Evolutionary conservation across 2,113 vertebrate genomes (phyloP).

Genomic region (Sphyrna mokarran): DNA sequence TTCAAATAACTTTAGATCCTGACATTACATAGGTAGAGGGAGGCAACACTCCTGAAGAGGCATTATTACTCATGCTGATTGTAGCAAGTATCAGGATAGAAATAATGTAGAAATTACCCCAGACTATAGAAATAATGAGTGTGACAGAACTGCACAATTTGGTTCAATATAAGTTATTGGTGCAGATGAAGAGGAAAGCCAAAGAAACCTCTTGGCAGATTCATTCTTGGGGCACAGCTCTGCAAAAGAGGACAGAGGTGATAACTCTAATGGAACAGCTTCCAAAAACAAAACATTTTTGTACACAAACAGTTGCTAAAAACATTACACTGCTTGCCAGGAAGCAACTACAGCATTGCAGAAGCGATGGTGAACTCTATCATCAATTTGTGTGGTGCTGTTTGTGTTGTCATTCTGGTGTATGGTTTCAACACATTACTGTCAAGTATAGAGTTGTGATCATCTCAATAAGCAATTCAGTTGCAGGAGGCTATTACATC

Average conservation of each 20-base stretch:
- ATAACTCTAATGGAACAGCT: not conserved
- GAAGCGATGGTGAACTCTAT: not conserved
- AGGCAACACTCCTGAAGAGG: not conserved
- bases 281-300: not conserved
- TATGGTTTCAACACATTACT: not conserved
- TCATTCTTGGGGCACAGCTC: not conserved
- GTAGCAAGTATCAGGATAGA: not conserved
- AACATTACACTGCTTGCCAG: not conserved
- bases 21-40: not conserved
- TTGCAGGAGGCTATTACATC: not conserved
- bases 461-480: not conserved
- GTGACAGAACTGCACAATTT: not conserved
- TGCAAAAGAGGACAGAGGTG: not conserved
- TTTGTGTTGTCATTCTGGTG: not conserved
- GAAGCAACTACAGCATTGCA: not conserved
- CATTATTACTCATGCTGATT: not conserved
- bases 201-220: not conserved
- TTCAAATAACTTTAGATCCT: not conserved
- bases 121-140: not conserved
- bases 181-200: not conserved
- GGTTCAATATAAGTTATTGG: not conserved
- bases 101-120: no score
- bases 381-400: not conserved
- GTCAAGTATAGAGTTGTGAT: not conserved
- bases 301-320: not conserved